phyloP scores from a whole-genome alignment of 2,797 vertebrate species.

The Dermochelys coriacea region DNA sequence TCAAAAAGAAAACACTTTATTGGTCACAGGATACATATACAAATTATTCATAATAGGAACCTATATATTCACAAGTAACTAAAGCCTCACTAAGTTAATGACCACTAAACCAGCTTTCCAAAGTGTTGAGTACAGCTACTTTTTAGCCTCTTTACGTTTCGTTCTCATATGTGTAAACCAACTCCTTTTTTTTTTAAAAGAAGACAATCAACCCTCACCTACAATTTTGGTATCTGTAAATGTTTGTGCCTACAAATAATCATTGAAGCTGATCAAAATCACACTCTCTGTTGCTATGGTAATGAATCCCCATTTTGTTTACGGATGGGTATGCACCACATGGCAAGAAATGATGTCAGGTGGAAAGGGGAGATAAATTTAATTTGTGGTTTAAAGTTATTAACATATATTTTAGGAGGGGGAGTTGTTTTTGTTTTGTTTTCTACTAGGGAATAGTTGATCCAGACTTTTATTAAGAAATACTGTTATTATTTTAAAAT shows the following conservation, averaged over 20 bases:
- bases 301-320: conserved; percentile 82
- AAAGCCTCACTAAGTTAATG: neutral
- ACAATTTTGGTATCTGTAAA: conserved; percentile 79
- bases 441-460: conserved; percentile 42
- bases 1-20: conserved; percentile 51
- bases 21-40: neutral
- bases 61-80: conserved; percentile 25
- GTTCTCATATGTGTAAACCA: conserved; percentile 25
- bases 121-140: neutral
- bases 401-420: conserved; percentile 72
- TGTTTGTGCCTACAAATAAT: conserved; percentile 81
- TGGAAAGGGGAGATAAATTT: conserved; percentile 80
- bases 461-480: neutral
- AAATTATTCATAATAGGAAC: conserved; percentile 12
- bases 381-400: conserved; percentile 81
- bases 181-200: neutral
- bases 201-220: conserved; percentile 74
- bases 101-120: neutral
- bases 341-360: conserved; percentile 79
- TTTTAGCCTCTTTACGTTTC: neutral
- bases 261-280: conserved; percentile 83
- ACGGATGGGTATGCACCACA: conserved; percentile 77
- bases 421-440: conserved; percentile 35
- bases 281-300: conserved; percentile 79
- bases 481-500: conserved; percentile 41